Conservation (phyloP, 2,797 vertebrate species). For the Acanthurus leucopareius region DNA sequence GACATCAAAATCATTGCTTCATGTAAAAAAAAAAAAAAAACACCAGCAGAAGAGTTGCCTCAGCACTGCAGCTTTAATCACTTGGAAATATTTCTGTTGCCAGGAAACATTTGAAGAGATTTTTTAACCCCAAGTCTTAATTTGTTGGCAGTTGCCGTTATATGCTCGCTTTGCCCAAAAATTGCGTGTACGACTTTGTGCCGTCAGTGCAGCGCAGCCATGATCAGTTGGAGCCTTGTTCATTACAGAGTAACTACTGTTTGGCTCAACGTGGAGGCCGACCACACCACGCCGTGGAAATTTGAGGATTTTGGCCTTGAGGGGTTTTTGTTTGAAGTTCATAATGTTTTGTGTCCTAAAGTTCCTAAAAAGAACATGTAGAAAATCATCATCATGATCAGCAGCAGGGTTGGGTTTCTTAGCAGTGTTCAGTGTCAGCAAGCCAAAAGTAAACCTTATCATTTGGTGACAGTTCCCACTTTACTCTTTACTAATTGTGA, state of each 20-base stretch:
- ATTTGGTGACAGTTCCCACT: constrained; percentile 34
- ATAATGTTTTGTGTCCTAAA: background rate
- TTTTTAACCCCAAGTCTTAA: constrained; percentile 64
- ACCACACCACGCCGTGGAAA: constrained; percentile 42
- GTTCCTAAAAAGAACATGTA: background rate
- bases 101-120: constrained; percentile 81
- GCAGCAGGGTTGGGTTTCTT: background rate
- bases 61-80: constrained; percentile 74
- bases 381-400: constrained; percentile 8
- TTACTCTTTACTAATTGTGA: constrained; percentile 12
- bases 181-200: constrained; percentile 47
- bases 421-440: constrained; percentile 6
- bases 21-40: constrained; percentile 38
- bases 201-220: constrained; percentile 47
- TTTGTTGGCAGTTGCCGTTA: constrained; percentile 69
- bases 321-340: background rate
- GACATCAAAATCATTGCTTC: constrained; percentile 66
- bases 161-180: constrained; percentile 65
- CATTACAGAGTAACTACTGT: constrained; percentile 70
- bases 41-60: constrained; percentile 61
- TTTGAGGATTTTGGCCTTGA: constrained; percentile 32
- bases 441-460: constrained; percentile 11
- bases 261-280: constrained; percentile 51
- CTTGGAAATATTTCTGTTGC: constrained; percentile 82
- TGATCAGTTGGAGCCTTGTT: constrained; percentile 62